A percentile compares a stretch with the other conserved stretches of the same genome.
These are phyloP conservation scores for Carcharodon carcharias DNA, from an alignment of 2,797 vertebrate species.

Conservation along the genomic window DNA sequence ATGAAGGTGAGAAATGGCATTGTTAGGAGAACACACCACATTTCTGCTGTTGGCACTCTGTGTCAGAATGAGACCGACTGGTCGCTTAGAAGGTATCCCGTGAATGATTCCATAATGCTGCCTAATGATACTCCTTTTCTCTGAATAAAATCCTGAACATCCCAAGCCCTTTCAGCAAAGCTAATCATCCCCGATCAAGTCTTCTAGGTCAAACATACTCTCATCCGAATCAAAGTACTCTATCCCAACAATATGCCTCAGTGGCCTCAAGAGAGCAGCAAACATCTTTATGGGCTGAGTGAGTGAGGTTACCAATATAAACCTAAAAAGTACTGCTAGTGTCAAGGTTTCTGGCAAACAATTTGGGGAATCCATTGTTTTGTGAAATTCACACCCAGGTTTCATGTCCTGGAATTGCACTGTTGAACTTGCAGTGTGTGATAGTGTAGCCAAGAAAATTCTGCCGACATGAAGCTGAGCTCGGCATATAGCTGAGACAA, in stretches of 20 bases:
- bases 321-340: neutral
- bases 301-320: conserved; percentile 3
- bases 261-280: neutral
- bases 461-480: neutral
- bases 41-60: neutral
- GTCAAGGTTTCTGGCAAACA: neutral
- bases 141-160: neutral
- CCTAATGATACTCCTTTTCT: neutral
- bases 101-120: neutral
- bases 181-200: neutral
- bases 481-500: neutral
- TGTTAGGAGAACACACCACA: neutral
- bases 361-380: neutral
- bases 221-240: neutral
- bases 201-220: neutral
- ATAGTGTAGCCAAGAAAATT: neutral
- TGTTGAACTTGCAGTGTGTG: neutral
- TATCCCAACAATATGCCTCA: neutral
- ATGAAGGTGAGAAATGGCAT: neutral
- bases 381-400: neutral
- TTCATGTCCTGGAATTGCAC: neutral
- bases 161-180: neutral
- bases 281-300: neutral
- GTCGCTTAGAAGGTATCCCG: too few species aligned
- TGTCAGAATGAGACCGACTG: neutral